Conservation (phyloP, 2,113 vertebrate species). For the Phalacrocorax aristotelis region DNA sequence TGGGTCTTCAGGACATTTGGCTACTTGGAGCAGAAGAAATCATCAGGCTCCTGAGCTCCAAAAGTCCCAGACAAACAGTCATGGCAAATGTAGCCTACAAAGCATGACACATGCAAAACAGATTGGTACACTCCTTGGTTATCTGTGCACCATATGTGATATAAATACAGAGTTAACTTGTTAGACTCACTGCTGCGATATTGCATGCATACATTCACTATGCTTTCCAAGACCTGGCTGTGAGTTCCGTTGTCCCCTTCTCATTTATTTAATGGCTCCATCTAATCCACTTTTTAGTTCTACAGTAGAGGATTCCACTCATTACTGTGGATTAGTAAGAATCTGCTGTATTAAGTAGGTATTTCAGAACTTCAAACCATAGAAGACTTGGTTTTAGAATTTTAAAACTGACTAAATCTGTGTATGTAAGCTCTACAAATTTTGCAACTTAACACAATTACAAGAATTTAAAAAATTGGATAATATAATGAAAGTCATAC, state of each 20-base stretch:
- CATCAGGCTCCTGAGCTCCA: background rate
- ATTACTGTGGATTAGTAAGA: background rate
- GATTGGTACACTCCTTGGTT: background rate
- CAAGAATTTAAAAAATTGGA: background rate
- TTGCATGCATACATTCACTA: background rate
- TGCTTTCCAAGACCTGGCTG: background rate
- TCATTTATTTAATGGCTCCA: background rate
- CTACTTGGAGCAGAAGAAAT: background rate
- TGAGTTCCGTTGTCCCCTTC: background rate
- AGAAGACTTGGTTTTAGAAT: background rate
- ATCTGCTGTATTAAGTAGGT: background rate
- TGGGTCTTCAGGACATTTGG: background rate
- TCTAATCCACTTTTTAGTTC: background rate
- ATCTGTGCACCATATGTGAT: background rate
- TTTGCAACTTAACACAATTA: background rate
- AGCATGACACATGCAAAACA: background rate
- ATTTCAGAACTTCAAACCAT: background rate
- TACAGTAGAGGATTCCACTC: background rate
- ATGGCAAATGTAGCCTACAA: background rate
- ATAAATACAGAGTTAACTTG: background rate
- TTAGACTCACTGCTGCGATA: background rate
- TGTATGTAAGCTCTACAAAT: background rate
- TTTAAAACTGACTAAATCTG: background rate
- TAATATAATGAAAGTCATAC: slow-evolving; percentile 66
- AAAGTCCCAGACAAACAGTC: background rate